Evolutionary conservation across 2,797 vertebrate species (phyloP).

Genomic region (Lacerta viridis): DNA sequence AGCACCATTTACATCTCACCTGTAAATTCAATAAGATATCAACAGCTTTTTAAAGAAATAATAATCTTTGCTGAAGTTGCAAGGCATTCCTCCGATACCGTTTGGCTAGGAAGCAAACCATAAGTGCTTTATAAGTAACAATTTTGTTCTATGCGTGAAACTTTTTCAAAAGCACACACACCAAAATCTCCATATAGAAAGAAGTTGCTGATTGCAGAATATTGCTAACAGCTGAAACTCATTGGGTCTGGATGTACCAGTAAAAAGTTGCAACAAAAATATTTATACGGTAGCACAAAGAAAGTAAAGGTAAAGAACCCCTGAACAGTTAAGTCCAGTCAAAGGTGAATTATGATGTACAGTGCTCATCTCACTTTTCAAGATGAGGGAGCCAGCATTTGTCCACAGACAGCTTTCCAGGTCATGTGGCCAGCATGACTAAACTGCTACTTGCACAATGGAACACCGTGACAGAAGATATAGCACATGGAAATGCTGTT

Average conservation of each 20-base stretch:
- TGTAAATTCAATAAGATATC: conserved; percentile 51
- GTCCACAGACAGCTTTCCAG: no score
- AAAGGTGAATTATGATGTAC: no score
- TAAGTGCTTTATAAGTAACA: conserved; percentile 26
- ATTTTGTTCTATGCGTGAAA: not conserved
- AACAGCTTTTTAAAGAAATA: not conserved
- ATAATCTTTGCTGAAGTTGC: conserved; percentile 8
- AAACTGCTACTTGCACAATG: no score
- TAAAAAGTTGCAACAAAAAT: no score
- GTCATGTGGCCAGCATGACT: no score
- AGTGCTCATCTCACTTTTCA: no score
- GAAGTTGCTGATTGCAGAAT: conserved; percentile 17
- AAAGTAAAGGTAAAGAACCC: no score
- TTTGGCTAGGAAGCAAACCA: conserved; percentile 12
- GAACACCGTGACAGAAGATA: no score
- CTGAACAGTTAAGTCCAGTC: no score
- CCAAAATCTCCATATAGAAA: conserved; percentile 15
- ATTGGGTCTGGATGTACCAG: not conserved
- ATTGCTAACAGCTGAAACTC: not conserved
- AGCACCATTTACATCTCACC: conserved; percentile 22
- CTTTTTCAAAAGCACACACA: not conserved
- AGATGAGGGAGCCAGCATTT: no score
- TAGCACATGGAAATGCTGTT: no score
- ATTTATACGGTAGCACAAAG: no score
- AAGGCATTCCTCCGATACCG: not conserved